Evolutionary conservation across 2,797 vertebrate species (phyloP), one percentile per base, ranked within the genome.

Genomic region (Podargus strigoides): DNA sequence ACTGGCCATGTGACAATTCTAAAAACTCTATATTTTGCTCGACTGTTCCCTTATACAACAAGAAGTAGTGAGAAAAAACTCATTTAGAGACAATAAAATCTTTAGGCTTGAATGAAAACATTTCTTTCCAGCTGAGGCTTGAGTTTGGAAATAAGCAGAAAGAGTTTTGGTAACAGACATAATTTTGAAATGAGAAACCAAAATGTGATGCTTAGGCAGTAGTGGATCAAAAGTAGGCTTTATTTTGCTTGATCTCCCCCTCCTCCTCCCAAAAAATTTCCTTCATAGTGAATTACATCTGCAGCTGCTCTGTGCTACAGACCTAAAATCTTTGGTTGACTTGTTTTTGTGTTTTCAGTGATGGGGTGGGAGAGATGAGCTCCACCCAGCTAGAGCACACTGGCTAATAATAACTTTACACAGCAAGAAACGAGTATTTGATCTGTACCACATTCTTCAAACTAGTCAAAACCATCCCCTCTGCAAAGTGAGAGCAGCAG

Each of bases 351-450:
- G 28, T 55, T 90, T 78, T 60, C 41, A 41, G 8, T 36, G 24
- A 10, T 7, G 6, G 16, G 5, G 11, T 64, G 32, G 20, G 34
- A 50, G 37, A 49, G 11, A 42, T 6, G n/a, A 76, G 17, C 23
- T 68, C 53, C 28, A 27, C 32, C 10, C 32, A 77, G 49, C 28
- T 24, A 24, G 15, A 84, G 32, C 14, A 32, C 12, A 12, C 9
- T 17, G 44, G 15, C 53, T 84, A 83, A 36, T 34, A 58, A 67
- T 50, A 80, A 34, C n/a, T 78, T 67, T 20, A 27, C 1, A 59
- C 2, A 1, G 14, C 2, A 1, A 85, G 60, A 81, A 46, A 50
- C 0, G 0, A 93, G 30, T 30, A 32, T 32, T 55, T 11, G 7
- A 4, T 27, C 34, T 69, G 18, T 16, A n/a, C n/a, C 24, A 69